Conservation (phyloP, 2,888 invertebrate genomes). For the Agrilus cyanescens region DNA sequence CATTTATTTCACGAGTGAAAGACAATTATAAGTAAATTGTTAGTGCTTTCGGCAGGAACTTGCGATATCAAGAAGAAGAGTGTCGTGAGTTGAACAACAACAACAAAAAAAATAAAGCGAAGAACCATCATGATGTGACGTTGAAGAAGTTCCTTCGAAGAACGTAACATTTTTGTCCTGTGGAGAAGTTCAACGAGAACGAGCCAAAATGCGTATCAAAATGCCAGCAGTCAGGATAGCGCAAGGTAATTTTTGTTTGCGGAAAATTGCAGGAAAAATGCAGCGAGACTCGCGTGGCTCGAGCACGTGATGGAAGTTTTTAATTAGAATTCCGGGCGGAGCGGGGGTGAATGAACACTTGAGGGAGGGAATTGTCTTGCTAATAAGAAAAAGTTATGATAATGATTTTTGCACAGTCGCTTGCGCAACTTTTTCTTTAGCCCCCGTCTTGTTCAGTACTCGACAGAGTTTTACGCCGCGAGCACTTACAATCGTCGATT, state of each 20-base stretch:
- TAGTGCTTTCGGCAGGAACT: slow-evolving; percentile 4
- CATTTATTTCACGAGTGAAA: too few species aligned
- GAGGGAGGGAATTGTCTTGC: slow-evolving; percentile 33
- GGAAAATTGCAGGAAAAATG: slow-evolving; percentile 7
- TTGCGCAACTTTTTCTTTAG: slow-evolving; percentile 33
- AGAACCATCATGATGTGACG: too few species aligned
- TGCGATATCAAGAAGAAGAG: slow-evolving; percentile 3
- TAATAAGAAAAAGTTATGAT: slow-evolving; percentile 36
- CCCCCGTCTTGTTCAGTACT: slow-evolving; percentile 21
- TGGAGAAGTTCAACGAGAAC: background rate
- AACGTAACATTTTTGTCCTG: background rate
- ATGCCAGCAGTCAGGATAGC: slow-evolving; percentile 95
- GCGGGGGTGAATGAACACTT: slow-evolving; percentile 21
- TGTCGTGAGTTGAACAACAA: slow-evolving; percentile 3
- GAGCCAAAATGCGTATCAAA: slow-evolving; percentile 87
- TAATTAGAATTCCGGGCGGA: slow-evolving; percentile 22
- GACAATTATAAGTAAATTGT: background rate
- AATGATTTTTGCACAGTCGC: slow-evolving; percentile 34
- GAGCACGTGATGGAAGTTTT: slow-evolving; percentile 29
- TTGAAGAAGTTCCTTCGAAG: too few species aligned
- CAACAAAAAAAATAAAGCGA: slow-evolving; percentile 1
- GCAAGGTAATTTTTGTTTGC: slow-evolving; percentile 61
- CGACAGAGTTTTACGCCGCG: slow-evolving; percentile 18
- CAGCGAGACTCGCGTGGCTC: slow-evolving; percentile 13
- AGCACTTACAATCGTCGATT: slow-evolving; percentile 12